Evolutionary conservation across 2,113 vertebrate species (phyloP).

Genomic region (Cnemophilus loriae): DNA sequence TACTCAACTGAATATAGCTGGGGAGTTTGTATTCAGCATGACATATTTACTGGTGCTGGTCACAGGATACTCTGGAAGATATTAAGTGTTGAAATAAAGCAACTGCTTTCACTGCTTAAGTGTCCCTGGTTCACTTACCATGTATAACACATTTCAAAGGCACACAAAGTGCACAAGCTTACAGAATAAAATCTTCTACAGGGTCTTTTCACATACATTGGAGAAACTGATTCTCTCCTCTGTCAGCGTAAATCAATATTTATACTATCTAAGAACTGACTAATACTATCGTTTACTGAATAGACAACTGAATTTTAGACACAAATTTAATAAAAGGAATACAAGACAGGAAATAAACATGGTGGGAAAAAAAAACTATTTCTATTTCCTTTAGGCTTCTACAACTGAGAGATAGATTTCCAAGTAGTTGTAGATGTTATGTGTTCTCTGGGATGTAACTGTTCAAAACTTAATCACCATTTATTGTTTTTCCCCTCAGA

Average conservation of each 20-base stretch:
- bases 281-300: slow-evolving; percentile 65
- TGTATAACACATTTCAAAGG: slow-evolving; percentile 5
- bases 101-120: background rate
- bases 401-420: background rate
- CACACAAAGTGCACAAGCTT: background rate
- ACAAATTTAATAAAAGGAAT: slow-evolving; percentile 58
- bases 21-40: background rate
- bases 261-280: slow-evolving; percentile 54
- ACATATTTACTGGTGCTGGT: background rate
- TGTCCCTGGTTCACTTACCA: background rate
- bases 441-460: background rate
- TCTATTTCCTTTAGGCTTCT: slow-evolving; percentile 32
- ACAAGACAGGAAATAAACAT: slow-evolving; percentile 45
- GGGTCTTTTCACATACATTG: background rate
- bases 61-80: background rate
- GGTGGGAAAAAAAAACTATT: slow-evolving; percentile 10
- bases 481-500: background rate
- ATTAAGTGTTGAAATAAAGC: slow-evolving; percentile 11
- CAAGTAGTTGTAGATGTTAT: background rate
- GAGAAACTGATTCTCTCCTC: slow-evolving; percentile 12
- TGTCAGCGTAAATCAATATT: slow-evolving; percentile 65
- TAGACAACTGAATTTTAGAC: slow-evolving; percentile 51
- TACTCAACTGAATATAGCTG: background rate
- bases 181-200: slow-evolving; percentile 21
- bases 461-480: background rate